phyloP scores from a whole-genome alignment of 2,888 invertebrate species.

The Pantelozetes paolii region DNA sequence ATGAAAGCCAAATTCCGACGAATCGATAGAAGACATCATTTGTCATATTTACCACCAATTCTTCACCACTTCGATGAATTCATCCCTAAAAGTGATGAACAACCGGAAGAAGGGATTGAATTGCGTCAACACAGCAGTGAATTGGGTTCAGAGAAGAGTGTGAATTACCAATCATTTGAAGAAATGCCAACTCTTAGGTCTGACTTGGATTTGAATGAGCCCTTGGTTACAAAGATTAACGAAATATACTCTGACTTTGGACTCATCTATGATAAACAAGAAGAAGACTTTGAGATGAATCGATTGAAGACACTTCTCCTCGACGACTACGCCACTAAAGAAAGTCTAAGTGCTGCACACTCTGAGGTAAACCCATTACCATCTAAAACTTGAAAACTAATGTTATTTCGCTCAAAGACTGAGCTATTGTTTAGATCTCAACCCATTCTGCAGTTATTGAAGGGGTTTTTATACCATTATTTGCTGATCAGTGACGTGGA shows the following conservation, averaged over 20 bases:
- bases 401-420: neutral
- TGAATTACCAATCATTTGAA: too few species aligned
- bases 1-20: neutral
- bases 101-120: neutral
- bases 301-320: neutral
- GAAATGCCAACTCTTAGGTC: conserved; percentile 2
- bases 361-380: too few species aligned
- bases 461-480: neutral
- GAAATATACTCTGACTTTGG: neutral
- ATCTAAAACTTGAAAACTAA: too few species aligned
- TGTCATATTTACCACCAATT: conserved; percentile 38
- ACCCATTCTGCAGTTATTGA: neutral
- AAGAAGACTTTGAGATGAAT: neutral
- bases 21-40: conserved; percentile 30
- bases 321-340: neutral
- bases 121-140: neutral
- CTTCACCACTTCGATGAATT: conserved; percentile 6
- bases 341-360: too few species aligned
- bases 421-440: neutral
- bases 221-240: neutral
- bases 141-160: neutral
- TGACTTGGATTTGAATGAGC: neutral
- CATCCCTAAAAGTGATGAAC: neutral
- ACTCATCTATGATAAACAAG: neutral
- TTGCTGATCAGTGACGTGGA: conserved; percentile 58